A percentile compares a stretch with the other conserved stretches of the same genome.
Evolutionary conservation across 2,113 vertebrate species (phyloP).

Genomic region (Argyrosomus japonicus): DNA sequence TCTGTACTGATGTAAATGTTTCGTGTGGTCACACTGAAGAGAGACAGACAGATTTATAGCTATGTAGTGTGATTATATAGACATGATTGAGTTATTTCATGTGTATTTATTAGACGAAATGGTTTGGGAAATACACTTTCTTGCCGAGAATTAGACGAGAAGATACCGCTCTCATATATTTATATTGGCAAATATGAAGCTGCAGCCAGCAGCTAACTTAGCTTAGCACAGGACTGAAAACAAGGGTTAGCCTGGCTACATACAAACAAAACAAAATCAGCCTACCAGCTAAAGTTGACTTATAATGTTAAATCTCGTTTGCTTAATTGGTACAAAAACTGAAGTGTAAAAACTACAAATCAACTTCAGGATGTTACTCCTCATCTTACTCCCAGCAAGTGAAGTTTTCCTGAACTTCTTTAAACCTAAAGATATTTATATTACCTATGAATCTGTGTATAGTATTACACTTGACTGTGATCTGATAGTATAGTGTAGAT

Average conservation of each 20-base stretch:
- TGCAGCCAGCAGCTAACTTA: background rate
- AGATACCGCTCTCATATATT: background rate
- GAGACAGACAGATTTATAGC: conserved; percentile 12
- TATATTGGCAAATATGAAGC: background rate
- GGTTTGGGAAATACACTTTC: background rate
- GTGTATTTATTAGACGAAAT: conserved; percentile 14
- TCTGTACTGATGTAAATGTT: conserved; percentile 15
- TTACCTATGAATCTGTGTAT: conserved; percentile 13
- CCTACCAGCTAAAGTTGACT: background rate
- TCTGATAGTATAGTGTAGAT: conserved; percentile 14
- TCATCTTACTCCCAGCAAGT: background rate
- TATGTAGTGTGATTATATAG: conserved; percentile 39
- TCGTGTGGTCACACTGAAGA: conserved; percentile 29
- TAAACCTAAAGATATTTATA: conserved; percentile 8
- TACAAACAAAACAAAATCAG: background rate
- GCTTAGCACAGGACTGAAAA: conserved; percentile 13
- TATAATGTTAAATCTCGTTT: background rate
- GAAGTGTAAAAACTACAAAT: background rate
- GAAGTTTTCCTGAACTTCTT: conserved; percentile 14
- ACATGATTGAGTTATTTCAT: conserved; percentile 32
- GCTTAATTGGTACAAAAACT: background rate
- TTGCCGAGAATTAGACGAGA: background rate
- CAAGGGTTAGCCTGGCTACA: background rate
- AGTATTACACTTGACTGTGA: conserved; percentile 5
- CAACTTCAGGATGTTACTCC: background rate